Base-by-base conservation (phyloP, 2,888 invertebrate species). In the Pteria penguin region DNA sequence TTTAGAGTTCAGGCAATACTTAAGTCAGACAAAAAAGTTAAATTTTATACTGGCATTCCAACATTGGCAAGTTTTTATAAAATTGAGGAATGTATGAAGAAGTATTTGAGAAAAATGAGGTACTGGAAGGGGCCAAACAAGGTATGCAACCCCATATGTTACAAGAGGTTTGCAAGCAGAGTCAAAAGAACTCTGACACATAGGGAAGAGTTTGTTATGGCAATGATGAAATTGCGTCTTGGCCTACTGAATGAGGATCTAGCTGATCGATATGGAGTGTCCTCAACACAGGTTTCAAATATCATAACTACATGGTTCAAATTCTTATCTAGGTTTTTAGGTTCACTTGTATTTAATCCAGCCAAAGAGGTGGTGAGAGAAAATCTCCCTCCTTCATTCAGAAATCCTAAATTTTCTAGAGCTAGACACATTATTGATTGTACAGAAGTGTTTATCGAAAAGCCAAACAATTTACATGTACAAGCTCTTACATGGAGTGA, bases 351-450 rank as follows among this genome's bases (percentile, higher is more conserved):
- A 14, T 45, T 45, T 45, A 45, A 45, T 45, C 11, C 45, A 14
- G 11, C 8, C 11, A 45, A 45, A 45, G 45, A 45, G 8, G 45
- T 14, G 8, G 45, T 45, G 11, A 45, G 45, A 45, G 45, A 45
- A 18, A 45, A 45, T 45, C 45, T 45, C 18, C 45, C 45, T 18
- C 45, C 45, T 45, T 45, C 45, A 8, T 45, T 45, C 45, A 45
- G 45, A 45, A 45, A 18, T 45, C 45, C 45, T 18, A 31, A 33
- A 24, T 74, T 74, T n/a, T 32, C 36, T 14, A 29, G 54, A 11
- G 61, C 66, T 3, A 55, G 74, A 31, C 61, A 58, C n/a, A 78
- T 71, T 1, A 78, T 78, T 54, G 77, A 77, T 57, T 77, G 73
- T 33, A 27, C 73, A 5, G 67, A 74, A 22, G 45, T 78, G 14